Base-by-base conservation (phyloP, 2,888 invertebrate genomes). In the Hypsopygia costalis region DNA sequence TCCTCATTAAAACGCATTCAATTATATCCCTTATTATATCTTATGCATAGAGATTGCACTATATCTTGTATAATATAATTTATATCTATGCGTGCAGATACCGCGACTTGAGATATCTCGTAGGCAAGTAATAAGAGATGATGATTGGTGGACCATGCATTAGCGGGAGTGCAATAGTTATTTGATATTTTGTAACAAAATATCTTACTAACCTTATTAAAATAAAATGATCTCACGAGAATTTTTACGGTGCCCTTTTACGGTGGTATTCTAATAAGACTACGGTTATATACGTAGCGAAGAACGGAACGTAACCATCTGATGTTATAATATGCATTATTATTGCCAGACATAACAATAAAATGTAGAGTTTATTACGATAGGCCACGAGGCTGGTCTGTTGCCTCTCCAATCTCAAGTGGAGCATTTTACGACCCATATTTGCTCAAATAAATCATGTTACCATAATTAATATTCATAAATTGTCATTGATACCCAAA, bases 121-220 rank as follows among this genome's bases (percentile, higher is more conserved):
- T 37, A 34, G 32, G 57, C 53, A 51, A 44, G 80, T 80, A 82
- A 80, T 62, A 57, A 60, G 74, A 80, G 71, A 71, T 72, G 61
- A 68, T 75, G 70, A 72, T 70, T 74, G 71, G 65, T 79, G 75
- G 58, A 78, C 68, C 82, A 74, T 78, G 71, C 61, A 66, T 60
- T 80, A 82, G 81, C 86, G 81, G 82, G 69, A 79, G 67, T 79
- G 75, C 77, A 79, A 54, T 68, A 56, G 83, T 66, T 63, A 87
- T 69, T 66, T 62, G 78, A 85, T 81, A 81, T 60, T 59, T 54
- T 67, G 70, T 76, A 80, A 81, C 58, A 41, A 58, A 65, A 72
- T 72, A 71, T 64, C 61, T 58, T 55, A 52, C 55, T 41, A 27
- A 60, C 52, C 55, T 52, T 49, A 52, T 55, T 47, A 43, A 45